These are phyloP conservation scores for Trematomus loennbergii DNA, from an alignment of 2,113 vertebrate genomes.

Conservation along the genomic window DNA sequence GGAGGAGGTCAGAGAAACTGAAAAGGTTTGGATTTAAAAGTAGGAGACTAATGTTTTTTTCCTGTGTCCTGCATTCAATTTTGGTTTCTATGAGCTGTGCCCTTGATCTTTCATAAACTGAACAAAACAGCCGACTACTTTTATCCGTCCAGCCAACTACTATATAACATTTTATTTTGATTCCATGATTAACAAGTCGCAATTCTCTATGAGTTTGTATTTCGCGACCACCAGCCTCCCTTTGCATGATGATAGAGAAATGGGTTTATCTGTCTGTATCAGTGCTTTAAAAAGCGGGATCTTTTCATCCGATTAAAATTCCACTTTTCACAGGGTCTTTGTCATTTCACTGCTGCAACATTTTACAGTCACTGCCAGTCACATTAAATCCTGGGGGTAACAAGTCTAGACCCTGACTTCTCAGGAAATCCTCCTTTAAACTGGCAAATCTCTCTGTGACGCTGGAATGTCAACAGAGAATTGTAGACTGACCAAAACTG, in stretches of 20 bases:
- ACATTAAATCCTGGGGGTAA: neutral
- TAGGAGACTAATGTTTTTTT: neutral
- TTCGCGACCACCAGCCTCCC: no score
- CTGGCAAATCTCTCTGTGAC: neutral
- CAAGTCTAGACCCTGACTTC: neutral
- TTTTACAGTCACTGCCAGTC: neutral
- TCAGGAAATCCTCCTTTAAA: constrained; percentile 15
- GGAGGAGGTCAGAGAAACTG: neutral
- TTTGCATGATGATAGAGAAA: no score
- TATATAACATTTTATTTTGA: no score
- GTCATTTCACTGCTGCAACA: neutral
- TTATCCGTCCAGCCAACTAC: no score
- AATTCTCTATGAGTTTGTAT: no score
- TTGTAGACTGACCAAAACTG: constrained; percentile 1
- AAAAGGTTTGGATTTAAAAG: neutral
- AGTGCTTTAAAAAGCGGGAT: neutral
- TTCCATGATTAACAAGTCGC: no score
- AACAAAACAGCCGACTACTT: neutral
- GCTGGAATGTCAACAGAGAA: neutral
- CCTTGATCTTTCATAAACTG: neutral
- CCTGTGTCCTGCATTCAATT: neutral
- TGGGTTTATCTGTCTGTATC: no score
- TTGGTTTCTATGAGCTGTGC: neutral
- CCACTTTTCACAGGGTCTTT: neutral
- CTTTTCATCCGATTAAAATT: neutral